A percentile compares a stretch with the other conserved stretches of the same genome.
These are phyloP conservation scores for Aldrovandia affinis DNA, from an alignment of 2,797 vertebrate species.

Conservation along the genomic window DNA sequence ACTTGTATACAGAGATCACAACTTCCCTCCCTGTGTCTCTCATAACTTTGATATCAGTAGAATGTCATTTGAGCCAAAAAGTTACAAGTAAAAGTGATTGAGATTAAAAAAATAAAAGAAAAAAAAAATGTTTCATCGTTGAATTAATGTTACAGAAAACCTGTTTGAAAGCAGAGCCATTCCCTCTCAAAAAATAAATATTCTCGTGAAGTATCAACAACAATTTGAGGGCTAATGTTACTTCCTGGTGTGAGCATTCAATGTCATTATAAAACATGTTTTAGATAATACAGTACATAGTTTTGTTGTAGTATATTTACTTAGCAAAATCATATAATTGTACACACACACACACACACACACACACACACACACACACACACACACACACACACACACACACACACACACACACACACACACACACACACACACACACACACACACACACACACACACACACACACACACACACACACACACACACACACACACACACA, in stretches of 20 bases:
- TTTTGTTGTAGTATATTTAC: slow-evolving; percentile 41
- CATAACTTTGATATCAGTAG: neutral
- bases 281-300: neutral
- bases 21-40: neutral
- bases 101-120: neutral
- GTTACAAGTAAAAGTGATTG: neutral
- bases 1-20: neutral
- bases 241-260: neutral
- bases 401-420: slow-evolving; percentile 9
- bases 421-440: neutral
- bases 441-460: neutral
- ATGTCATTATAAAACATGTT: slow-evolving; percentile 34
- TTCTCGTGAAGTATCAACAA: neutral
- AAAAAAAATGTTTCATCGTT: neutral
- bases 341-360: too few species aligned
- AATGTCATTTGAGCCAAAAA: neutral
- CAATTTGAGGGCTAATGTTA: neutral
- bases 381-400: too few species aligned
- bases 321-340: slow-evolving; percentile 32
- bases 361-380: slow-evolving; percentile 10
- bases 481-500: neutral
- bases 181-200: neutral
- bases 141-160: neutral
- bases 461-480: neutral
- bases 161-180: neutral